phyloP scores from a whole-genome alignment of 1,140 invertebrate genomes.

The Cylas formicarius region DNA sequence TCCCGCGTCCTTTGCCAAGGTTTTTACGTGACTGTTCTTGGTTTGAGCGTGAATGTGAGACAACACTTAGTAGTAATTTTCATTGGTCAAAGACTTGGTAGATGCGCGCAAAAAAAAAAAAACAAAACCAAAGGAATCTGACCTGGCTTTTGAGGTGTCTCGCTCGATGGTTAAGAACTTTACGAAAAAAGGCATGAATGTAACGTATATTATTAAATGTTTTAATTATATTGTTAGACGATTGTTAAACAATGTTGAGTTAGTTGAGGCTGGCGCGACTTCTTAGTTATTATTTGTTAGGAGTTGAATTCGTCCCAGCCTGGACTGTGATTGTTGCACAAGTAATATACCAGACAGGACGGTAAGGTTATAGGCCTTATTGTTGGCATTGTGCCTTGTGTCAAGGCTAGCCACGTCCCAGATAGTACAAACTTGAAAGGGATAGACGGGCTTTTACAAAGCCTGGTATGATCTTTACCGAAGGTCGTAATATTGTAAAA shows the following conservation, averaged over 20 bases:
- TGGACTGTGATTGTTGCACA: slow-evolving; percentile 25
- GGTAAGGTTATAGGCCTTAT: slow-evolving; percentile 28
- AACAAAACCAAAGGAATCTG: no score
- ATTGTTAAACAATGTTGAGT: slow-evolving; percentile 41
- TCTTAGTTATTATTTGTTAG: slow-evolving; percentile 31
- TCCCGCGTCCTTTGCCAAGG: slow-evolving; percentile 18
- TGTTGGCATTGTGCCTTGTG: slow-evolving; percentile 31
- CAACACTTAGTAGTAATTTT: no score
- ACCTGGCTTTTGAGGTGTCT: no score
- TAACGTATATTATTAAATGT: slow-evolving; percentile 38
- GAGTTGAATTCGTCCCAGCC: slow-evolving; percentile 13
- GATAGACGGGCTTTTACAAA: slow-evolving; percentile 29
- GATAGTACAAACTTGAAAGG: slow-evolving; percentile 42
- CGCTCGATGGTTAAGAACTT: slow-evolving; percentile 12
- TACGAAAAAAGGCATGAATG: slow-evolving; percentile 29
- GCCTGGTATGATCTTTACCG: slow-evolving; percentile 13
- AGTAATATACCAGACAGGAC: slow-evolving; percentile 28
- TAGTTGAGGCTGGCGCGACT: slow-evolving; percentile 12
- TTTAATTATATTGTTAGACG: slow-evolving; percentile 41
- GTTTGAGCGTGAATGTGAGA: slow-evolving; percentile 35
- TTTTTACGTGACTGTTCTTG: slow-evolving; percentile 35
- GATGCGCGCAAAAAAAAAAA: no score
- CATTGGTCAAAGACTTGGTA: no score
- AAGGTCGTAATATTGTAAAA: slow-evolving; percentile 28
- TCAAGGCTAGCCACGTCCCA: slow-evolving; percentile 36